Conservation (phyloP, 2,888 invertebrate genomes). For the Clivina fossor region DNA sequence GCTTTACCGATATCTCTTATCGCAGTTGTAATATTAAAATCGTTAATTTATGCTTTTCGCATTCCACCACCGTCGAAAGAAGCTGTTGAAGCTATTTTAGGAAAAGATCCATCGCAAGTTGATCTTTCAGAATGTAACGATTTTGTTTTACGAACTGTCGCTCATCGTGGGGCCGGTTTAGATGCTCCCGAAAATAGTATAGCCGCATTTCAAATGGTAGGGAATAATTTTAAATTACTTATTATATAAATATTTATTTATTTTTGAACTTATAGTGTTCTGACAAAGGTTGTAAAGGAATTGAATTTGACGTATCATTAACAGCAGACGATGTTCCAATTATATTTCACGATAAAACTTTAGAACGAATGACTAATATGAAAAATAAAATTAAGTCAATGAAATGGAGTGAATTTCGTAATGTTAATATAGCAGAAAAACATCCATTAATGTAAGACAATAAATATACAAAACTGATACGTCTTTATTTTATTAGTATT, state of each 20-base stretch:
- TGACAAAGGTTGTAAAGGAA: conserved; percentile 68
- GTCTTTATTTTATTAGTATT: not conserved
- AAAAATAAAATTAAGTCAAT: conserved; percentile 57
- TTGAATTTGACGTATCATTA: conserved; percentile 76
- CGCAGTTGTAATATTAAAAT: conserved; percentile 43
- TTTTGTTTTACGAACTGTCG: conserved; percentile 64
- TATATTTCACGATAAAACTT: conserved; percentile 72
- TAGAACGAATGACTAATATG: conserved; percentile 67
- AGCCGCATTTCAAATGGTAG: conserved; percentile 69
- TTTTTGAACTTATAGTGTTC: conserved; percentile 63
- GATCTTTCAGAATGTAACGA: conserved; percentile 53
- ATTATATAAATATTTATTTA: conserved; percentile 9
- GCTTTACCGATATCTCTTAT: conserved; percentile 47
- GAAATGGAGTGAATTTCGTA: conserved; percentile 64
- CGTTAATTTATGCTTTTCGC: conserved; percentile 56
- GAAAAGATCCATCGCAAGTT: conserved; percentile 55
- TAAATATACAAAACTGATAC: not conserved
- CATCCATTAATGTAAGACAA: conserved; percentile 66
- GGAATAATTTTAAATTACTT: conserved; percentile 40
- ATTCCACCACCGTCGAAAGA: conserved; percentile 53
- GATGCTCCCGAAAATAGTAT: conserved; percentile 83
- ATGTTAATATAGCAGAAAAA: conserved; percentile 66
- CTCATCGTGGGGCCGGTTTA: conserved; percentile 73
- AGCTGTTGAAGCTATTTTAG: conserved; percentile 55
- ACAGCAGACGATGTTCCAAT: conserved; percentile 75